phyloP scores from a whole-genome alignment of 2,888 invertebrate species.

The Leptarthrus brevirostris region DNA sequence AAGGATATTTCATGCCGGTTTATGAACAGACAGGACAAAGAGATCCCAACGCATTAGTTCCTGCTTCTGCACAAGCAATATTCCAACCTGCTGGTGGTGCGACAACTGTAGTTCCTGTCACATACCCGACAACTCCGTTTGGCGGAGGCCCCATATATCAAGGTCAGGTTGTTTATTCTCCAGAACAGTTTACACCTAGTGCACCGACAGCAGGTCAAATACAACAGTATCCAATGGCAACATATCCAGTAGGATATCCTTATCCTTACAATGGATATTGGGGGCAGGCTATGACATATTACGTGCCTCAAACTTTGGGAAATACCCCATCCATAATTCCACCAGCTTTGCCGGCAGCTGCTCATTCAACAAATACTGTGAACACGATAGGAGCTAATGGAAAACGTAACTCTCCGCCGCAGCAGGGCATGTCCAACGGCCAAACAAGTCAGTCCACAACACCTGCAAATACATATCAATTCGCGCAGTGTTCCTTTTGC shows the following conservation, averaged over 20 bases:
- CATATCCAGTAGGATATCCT: constrained; percentile 66
- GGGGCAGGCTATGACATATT: constrained; percentile 66
- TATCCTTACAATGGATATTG: constrained; percentile 66
- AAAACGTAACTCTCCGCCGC: constrained; percentile 62
- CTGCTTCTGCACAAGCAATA: constrained; percentile 62
- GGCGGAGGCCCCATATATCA: constrained; percentile 65
- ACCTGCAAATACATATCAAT: constrained; percentile 58
- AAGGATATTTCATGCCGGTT: constrained; percentile 66
- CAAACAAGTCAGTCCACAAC: constrained; percentile 55
- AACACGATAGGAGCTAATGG: constrained; percentile 56
- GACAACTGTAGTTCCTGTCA: constrained; percentile 64
- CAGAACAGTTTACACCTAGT: constrained; percentile 63
- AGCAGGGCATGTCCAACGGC: constrained; percentile 50
- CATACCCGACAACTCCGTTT: constrained; percentile 64
- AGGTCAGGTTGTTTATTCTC: constrained; percentile 66
- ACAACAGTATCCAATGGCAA: constrained; percentile 66
- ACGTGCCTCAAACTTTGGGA: constrained; percentile 63
- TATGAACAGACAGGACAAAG: constrained; percentile 64
- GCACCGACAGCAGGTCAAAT: constrained; percentile 60
- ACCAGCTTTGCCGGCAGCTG: constrained; percentile 60
- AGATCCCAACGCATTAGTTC: constrained; percentile 60
- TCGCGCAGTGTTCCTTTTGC: constrained; percentile 56
- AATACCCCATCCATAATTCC: constrained; percentile 61
- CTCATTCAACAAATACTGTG: constrained; percentile 55
- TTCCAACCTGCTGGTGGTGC: constrained; percentile 61